Evolutionary conservation across 2,797 vertebrate genomes (phyloP).

Genomic region (Intellagama lesueurii): DNA sequence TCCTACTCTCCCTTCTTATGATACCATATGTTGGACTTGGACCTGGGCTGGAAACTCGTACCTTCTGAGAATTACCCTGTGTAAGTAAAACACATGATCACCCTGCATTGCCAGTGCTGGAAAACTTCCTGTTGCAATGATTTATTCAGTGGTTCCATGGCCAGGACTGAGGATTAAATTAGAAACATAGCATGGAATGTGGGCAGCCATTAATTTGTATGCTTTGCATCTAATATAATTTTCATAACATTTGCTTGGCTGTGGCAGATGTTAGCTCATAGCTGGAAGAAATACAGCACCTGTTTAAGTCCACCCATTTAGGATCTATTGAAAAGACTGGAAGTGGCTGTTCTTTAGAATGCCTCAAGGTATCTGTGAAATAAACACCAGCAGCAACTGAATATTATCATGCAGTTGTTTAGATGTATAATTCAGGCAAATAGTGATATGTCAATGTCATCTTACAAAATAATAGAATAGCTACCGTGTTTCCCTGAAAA

Average conservation of each 20-base stretch:
- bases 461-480: constrained; percentile 24
- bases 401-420: background rate
- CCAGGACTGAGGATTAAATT: background rate
- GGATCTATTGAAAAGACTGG: background rate
- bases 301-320: background rate
- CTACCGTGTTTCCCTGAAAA: no score
- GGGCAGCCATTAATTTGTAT: background rate
- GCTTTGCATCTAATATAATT: constrained; percentile 8
- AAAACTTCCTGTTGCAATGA: background rate
- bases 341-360: background rate
- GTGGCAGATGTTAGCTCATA: background rate
- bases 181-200: background rate
- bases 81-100: background rate
- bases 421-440: constrained; percentile 17
- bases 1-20: background rate
- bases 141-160: background rate
- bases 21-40: background rate
- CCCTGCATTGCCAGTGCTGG: background rate
- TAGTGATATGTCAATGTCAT: background rate
- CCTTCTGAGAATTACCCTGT: background rate
- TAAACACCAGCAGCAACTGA: background rate
- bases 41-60: background rate
- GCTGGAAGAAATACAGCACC: background rate
- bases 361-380: background rate
- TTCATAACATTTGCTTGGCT: constrained; percentile 7